Conservation (phyloP, 2,888 invertebrate genomes). For the Trachelus tabidus region DNA sequence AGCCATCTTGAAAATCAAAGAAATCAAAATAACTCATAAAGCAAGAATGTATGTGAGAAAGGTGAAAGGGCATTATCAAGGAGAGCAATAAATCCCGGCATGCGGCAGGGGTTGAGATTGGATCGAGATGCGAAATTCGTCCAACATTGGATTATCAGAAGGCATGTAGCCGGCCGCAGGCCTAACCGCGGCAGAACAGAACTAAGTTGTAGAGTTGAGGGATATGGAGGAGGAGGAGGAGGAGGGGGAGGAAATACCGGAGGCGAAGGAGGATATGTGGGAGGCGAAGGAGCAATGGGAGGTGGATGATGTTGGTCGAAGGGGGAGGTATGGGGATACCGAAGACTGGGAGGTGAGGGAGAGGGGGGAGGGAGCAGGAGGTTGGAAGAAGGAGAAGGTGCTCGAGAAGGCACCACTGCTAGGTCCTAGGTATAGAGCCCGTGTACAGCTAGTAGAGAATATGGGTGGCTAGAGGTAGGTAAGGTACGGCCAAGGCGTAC, state of each 20-base stretch:
- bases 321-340: slow-evolving; percentile 21
- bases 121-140: slow-evolving; percentile 50
- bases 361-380: slow-evolving; percentile 32
- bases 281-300: slow-evolving; percentile 14
- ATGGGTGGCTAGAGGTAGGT: neutral
- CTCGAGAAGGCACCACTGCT: neutral
- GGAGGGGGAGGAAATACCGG: slow-evolving; percentile 26
- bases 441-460: neutral
- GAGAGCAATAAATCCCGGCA: slow-evolving; percentile 20
- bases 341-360: slow-evolving; percentile 20
- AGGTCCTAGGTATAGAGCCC: neutral
- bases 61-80: slow-evolving; percentile 13
- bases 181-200: slow-evolving; percentile 53
- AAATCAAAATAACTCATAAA: neutral
- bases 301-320: slow-evolving; percentile 29
- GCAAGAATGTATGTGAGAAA: neutral
- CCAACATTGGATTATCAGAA: slow-evolving; percentile 58
- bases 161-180: slow-evolving; percentile 51
- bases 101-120: slow-evolving; percentile 31
- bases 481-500: neutral
- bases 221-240: slow-evolving; percentile 28
- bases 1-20: neutral
- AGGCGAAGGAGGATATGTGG: slow-evolving; percentile 13
- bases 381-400: slow-evolving; percentile 42
- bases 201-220: slow-evolving; percentile 35